Conservation (phyloP, 1,140 invertebrate species). For the Pseudomyrmex cubaensis region DNA sequence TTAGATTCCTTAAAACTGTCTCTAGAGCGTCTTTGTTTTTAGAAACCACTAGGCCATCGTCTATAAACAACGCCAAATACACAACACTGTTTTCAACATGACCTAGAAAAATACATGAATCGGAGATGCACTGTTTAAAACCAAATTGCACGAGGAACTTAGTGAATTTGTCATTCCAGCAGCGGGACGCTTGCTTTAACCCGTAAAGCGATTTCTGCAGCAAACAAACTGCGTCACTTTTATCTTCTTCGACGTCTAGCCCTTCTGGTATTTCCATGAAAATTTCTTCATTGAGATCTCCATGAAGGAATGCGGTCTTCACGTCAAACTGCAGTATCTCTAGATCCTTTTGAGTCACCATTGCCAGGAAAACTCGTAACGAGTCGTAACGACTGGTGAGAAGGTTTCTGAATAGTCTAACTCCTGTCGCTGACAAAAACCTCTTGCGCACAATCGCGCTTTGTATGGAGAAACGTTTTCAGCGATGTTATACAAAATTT, state of each 20-base stretch:
- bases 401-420: conserved; percentile 19
- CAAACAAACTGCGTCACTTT: neutral
- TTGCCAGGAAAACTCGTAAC: neutral
- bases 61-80: neutral
- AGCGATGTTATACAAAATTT: neutral
- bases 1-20: no score
- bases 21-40: neutral
- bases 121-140: neutral
- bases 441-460: conserved; percentile 30
- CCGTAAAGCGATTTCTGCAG: neutral
- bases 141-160: neutral
- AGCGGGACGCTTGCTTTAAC: neutral
- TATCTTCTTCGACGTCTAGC: neutral
- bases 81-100: neutral
- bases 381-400: conserved; percentile 25
- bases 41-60: neutral
- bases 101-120: neutral
- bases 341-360: conserved; percentile 13
- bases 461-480: conserved; percentile 14
- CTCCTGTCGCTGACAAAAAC: neutral
- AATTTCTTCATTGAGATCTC: neutral
- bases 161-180: neutral
- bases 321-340: conserved; percentile 10
- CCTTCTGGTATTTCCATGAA: conserved; percentile 2
- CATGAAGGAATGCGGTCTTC: neutral